These are phyloP conservation scores for Orbicella faveolata DNA, from an alignment of 64 coral and sea anemone species.

Conservation along the genomic window DNA sequence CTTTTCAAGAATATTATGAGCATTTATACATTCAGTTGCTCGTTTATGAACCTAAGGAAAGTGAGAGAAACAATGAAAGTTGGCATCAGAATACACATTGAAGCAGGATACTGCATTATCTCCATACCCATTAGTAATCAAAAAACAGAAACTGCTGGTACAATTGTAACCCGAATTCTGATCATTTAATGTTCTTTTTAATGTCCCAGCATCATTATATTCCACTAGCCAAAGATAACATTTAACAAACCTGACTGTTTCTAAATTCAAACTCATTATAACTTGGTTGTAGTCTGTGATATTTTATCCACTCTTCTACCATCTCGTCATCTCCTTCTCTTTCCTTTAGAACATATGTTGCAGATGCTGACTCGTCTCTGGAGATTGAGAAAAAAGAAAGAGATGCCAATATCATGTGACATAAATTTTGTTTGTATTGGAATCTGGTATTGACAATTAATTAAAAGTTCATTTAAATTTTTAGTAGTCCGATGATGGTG, in stretches of 20 bases:
- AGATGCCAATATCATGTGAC: too few relatives aligned
- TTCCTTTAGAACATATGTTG: conserved; percentile 74
- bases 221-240: neutral
- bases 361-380: conserved; percentile 95
- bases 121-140: too few relatives aligned
- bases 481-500: too few relatives aligned
- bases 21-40: conserved; percentile 70
- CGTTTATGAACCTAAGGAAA: conserved; percentile 65
- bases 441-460: too few relatives aligned
- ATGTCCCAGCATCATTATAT: neutral
- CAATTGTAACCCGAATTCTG: too few relatives aligned
- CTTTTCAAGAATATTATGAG: conserved; percentile 82
- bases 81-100: too few relatives aligned
- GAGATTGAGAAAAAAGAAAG: neutral
- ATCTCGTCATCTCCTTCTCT: conserved; percentile 3
- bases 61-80: neutral
- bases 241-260: conserved; percentile 76
- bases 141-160: too few relatives aligned
- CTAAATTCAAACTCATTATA: conserved; percentile 91
- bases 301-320: conserved; percentile 79
- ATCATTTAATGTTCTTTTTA: too few relatives aligned
- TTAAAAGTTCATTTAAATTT: too few relatives aligned
- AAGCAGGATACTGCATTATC: too few relatives aligned
- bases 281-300: conserved; percentile 38
- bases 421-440: too few relatives aligned